Conservation (phyloP, 2,113 vertebrate species). For the Rhabdornis inornatus region DNA sequence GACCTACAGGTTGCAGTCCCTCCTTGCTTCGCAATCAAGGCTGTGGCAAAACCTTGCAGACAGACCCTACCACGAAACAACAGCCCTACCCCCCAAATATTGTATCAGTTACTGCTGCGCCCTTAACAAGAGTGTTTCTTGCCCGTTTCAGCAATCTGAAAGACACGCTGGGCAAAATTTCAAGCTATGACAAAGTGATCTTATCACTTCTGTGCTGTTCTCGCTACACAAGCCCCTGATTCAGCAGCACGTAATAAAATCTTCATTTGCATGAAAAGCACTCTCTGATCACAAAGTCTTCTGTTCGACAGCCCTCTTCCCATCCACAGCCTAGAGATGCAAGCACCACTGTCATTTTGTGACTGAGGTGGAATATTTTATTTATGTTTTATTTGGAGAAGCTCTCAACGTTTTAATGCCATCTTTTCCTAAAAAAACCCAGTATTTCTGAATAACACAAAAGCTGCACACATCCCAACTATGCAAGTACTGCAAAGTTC, state of each 20-base stretch:
- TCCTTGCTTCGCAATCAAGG: background rate
- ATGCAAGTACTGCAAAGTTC: background rate
- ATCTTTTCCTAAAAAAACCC: background rate
- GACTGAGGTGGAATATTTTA: slow-evolving; percentile 20
- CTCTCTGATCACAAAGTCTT: slow-evolving; percentile 52
- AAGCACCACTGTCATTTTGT: background rate
- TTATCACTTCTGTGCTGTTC: slow-evolving; percentile 42
- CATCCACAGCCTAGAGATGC: background rate
- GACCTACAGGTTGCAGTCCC: background rate
- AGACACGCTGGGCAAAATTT: slow-evolving; percentile 57
- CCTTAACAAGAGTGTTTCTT: background rate
- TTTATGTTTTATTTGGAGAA: slow-evolving; percentile 2
- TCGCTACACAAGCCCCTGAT: slow-evolving; percentile 61
- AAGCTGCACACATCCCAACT: background rate
- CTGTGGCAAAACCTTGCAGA: background rate
- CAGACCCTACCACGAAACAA: background rate
- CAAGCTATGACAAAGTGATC: slow-evolving; percentile 51
- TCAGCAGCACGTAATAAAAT: slow-evolving; percentile 56
- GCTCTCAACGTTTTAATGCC: background rate
- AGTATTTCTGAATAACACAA: background rate
- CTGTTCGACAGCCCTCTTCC: slow-evolving; percentile 20
- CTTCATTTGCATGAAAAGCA: slow-evolving; percentile 62
- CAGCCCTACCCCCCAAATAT: background rate
- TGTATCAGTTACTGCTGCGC: background rate
- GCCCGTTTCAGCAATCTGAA: slow-evolving; percentile 17